Conservation (phyloP, 2,888 invertebrate species). For the Oegoconia quadripuncta region DNA sequence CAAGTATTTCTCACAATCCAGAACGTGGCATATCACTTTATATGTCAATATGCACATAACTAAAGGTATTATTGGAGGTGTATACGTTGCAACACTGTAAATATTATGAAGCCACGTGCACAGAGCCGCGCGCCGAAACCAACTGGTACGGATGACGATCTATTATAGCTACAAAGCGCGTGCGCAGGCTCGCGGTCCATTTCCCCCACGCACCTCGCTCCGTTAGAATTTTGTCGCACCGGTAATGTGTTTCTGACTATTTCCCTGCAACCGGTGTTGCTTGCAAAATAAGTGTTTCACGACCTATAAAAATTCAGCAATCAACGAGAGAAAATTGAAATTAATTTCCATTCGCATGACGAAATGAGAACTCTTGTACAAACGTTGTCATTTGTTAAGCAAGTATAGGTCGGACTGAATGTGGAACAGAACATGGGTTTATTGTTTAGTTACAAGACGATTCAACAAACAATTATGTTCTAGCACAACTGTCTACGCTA, state of each 20-base stretch:
- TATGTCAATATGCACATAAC: slow-evolving; percentile 24
- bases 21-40: slow-evolving; percentile 4
- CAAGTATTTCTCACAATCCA: slow-evolving; percentile 19
- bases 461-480: slow-evolving; percentile 14
- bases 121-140: slow-evolving; percentile 73
- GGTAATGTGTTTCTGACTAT: slow-evolving; percentile 33
- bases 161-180: slow-evolving; percentile 69
- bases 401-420: not conserved
- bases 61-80: slow-evolving; percentile 21
- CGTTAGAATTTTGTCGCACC: slow-evolving; percentile 30
- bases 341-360: slow-evolving; percentile 3
- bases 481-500: no score
- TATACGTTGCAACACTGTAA: slow-evolving; percentile 41
- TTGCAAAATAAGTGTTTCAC: slow-evolving; percentile 11
- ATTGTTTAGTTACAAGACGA: slow-evolving; percentile 11
- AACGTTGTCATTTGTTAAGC: slow-evolving; percentile 1
- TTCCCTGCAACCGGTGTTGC: slow-evolving; percentile 16
- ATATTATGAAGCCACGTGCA: slow-evolving; percentile 62
- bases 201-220: slow-evolving; percentile 73
- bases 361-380: slow-evolving; percentile 3
- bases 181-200: slow-evolving; percentile 72
- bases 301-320: slow-evolving; percentile 8
- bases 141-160: slow-evolving; percentile 74
- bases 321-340: slow-evolving; percentile 4
- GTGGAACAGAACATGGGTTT: slow-evolving; percentile 9